Percentiles rank a stretch among this genome's conserved stretches.
phyloP scores from a whole-genome alignment of 2,797 vertebrate genomes.

The Pteronotus mesoamericanus region DNA sequence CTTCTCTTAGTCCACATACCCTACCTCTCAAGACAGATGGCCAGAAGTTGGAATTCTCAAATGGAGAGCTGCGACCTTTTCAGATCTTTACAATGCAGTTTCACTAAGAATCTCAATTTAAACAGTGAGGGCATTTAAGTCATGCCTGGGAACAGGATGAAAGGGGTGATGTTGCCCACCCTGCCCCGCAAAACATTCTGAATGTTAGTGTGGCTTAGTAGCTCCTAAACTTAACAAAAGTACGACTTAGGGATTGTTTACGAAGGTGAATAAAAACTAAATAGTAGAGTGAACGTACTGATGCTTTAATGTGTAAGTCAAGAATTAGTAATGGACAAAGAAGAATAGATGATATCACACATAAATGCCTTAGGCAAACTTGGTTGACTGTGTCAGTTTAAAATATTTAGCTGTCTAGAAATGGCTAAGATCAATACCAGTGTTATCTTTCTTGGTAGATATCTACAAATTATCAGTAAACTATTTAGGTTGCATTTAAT shows the following conservation, averaged over 20 bases:
- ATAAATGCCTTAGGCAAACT: neutral
- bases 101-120: neutral
- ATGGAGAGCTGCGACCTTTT: neutral
- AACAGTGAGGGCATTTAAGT: neutral
- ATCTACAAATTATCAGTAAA: neutral
- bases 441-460: neutral
- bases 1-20: neutral
- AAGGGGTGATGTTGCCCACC: neutral
- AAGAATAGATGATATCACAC: neutral
- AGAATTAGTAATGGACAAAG: neutral
- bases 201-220: neutral
- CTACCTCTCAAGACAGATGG: neutral
- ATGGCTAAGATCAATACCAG: neutral
- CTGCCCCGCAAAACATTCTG: neutral
- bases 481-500: neutral
- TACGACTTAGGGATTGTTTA: neutral
- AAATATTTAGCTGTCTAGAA: neutral
- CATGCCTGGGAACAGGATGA: neutral
- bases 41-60: neutral
- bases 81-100: neutral
- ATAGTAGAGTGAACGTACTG: neutral
- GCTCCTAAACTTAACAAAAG: neutral
- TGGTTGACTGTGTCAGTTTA: neutral
- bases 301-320: neutral
- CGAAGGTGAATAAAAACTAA: neutral